phyloP scores from a whole-genome alignment of 2,888 invertebrate genomes.

The Elysia crispata region DNA sequence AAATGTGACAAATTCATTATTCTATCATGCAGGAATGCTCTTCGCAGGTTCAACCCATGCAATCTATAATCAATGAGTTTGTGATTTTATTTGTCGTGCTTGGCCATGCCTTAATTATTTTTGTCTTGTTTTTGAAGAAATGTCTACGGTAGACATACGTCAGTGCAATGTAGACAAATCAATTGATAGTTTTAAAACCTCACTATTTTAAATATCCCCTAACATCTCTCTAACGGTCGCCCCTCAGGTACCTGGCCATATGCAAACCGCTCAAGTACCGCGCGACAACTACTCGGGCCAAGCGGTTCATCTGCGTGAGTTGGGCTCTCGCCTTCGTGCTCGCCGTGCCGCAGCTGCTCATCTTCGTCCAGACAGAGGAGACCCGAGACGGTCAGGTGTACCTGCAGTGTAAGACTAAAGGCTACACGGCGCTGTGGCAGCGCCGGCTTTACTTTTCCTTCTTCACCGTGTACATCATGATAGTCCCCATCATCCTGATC shows the following conservation, averaged over 20 bases:
- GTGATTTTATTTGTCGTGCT: too few relatives aligned
- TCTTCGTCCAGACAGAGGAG: constrained; percentile 75
- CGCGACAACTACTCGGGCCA: constrained; percentile 71
- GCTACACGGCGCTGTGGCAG: constrained; percentile 78
- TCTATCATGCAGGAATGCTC: too few relatives aligned
- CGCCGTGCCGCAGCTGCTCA: constrained; percentile 77
- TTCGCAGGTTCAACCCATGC: too few relatives aligned
- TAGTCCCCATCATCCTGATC: constrained; percentile 77
- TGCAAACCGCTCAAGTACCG: constrained; percentile 76
- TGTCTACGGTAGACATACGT: too few relatives aligned
- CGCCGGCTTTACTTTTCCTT: constrained; percentile 78
- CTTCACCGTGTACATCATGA: constrained; percentile 77
- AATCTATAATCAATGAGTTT: too few relatives aligned
- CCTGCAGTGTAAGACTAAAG: constrained; percentile 74
- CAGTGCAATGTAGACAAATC: too few relatives aligned
- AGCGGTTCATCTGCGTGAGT: constrained; percentile 74
- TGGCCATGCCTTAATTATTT: too few relatives aligned
- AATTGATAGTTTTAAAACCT: too few relatives aligned
- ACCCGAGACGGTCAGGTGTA: constrained; percentile 71
- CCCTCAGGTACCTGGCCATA: constrained; percentile 72
- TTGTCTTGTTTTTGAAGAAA: too few relatives aligned
- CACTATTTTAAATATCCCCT: too few relatives aligned
- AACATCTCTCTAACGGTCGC: constrained; percentile 58
- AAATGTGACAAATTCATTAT: too few relatives aligned
- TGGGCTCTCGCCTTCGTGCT: constrained; percentile 77